A percentile compares a stretch with the other conserved stretches of the same genome.
These are phyloP conservation scores for Drosophila buzzatii DNA, from an alignment of 2,888 invertebrate species.

Conservation along the genomic window DNA sequence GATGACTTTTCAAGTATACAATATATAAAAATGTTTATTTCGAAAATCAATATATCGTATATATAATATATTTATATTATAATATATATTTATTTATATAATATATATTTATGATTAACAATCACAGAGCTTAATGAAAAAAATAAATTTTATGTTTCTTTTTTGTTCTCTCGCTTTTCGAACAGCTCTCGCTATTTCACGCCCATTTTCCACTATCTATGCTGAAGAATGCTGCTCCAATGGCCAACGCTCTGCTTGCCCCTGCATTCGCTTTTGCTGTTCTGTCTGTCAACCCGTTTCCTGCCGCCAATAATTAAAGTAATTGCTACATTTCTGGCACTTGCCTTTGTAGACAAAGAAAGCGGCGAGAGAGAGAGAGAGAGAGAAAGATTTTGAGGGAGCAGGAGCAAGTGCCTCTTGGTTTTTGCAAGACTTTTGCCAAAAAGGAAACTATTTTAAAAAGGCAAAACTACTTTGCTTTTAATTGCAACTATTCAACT, in stretches of 20 bases:
- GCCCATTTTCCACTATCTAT: constrained; percentile 18
- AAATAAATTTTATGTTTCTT: no score
- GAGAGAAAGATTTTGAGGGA: background rate
- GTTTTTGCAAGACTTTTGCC: constrained; percentile 58
- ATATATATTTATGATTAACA: no score
- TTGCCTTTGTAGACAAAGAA: constrained; percentile 52
- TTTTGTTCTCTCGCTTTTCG: no score
- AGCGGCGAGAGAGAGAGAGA: background rate
- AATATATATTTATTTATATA: no score
- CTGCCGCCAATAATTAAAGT: constrained; percentile 81
- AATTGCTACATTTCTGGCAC: constrained; percentile 79
- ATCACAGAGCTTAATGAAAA: no score
- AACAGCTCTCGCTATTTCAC: constrained; percentile 27
- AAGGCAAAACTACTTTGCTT: constrained; percentile 78
- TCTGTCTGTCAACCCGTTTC: constrained; percentile 76
- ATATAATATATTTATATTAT: no score
- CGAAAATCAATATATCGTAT: no score
- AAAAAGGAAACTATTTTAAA: constrained; percentile 80
- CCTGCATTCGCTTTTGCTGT: constrained; percentile 27
- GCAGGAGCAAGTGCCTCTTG: constrained; percentile 19
- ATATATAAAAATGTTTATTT: no score
- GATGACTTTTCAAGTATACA: no score
- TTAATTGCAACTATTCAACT: constrained; percentile 73
- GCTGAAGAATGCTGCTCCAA: constrained; percentile 4
- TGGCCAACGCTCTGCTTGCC: constrained; percentile 5